Conservation (phyloP, 2,113 vertebrate species). For the Prolemur simus region DNA sequence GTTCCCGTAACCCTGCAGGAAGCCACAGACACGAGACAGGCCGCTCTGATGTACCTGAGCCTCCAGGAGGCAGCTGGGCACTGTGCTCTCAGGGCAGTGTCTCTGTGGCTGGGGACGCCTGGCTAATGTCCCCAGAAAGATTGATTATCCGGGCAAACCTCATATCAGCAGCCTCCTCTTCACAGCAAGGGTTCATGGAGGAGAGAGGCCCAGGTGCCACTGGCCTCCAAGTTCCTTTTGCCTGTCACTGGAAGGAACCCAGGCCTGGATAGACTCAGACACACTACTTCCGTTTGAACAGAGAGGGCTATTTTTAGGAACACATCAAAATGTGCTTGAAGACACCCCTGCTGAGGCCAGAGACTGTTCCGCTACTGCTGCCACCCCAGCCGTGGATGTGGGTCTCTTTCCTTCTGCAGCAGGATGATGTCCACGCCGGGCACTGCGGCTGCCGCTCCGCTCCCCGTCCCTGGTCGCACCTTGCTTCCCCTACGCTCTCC, state of each 20-base stretch:
- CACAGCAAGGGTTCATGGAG: not conserved
- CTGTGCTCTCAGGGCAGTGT: not conserved
- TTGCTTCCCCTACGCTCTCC: not conserved
- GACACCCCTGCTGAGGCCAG: not conserved
- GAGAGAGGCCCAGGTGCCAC: not conserved
- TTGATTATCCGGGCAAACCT: accelerated
- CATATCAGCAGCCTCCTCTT: not conserved
- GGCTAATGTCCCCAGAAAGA: not conserved
- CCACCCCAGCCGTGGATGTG: not conserved
- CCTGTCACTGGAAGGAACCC: not conserved
- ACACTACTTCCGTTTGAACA: not conserved
- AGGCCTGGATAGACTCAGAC: not conserved
- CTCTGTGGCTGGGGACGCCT: not conserved
- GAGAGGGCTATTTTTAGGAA: slow-evolving; percentile 43
- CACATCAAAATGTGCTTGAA: slow-evolving; percentile 9
- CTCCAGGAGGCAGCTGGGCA: not conserved
- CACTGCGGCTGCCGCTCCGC: not conserved
- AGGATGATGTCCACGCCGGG: not conserved
- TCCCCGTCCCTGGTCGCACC: accelerated
- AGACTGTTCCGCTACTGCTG: not conserved
- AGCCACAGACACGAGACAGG: not conserved
- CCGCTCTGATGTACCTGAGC: not conserved
- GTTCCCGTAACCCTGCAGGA: accelerated
- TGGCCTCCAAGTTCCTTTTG: not conserved
- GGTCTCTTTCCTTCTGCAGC: not conserved